phyloP scores from a whole-genome alignment of 2,888 invertebrate genomes.

The Globia sparganii region DNA sequence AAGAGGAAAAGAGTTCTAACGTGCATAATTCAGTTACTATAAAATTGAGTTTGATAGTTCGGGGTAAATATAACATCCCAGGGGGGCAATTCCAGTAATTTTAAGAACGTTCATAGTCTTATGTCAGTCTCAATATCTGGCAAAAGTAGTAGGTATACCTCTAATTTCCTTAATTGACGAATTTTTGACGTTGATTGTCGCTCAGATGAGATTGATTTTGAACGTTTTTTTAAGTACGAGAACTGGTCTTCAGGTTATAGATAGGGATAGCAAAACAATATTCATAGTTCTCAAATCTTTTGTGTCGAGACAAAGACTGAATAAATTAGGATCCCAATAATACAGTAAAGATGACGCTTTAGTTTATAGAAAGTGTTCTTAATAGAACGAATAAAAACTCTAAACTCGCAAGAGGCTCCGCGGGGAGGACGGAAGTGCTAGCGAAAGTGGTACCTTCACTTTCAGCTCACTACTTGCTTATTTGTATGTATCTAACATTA shows the following conservation, averaged over 20 bases:
- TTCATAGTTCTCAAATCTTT: neutral
- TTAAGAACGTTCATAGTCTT: too few species aligned
- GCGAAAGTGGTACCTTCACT: conserved; percentile 86
- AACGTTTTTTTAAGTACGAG: too few species aligned
- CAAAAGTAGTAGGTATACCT: too few species aligned
- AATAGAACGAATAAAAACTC: conserved; percentile 67
- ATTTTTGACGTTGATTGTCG: neutral
- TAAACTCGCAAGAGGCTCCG: conserved; percentile 67
- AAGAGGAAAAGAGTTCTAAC: neutral
- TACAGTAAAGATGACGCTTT: conserved; percentile 45
- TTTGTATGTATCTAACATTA: conserved; percentile 56
- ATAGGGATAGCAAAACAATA: neutral
- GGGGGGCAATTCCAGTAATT: too few species aligned
- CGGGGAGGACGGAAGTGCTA: conserved; percentile 69
- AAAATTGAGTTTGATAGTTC: neutral
- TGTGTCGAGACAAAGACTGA: neutral
- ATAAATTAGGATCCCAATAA: conserved; percentile 20
- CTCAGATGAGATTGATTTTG: neutral
- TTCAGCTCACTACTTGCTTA: conserved; percentile 72
- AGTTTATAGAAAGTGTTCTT: conserved; percentile 73
- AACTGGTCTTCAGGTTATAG: too few species aligned
- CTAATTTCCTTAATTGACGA: neutral
- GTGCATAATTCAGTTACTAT: neutral
- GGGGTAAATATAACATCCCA: neutral
- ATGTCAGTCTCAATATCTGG: too few species aligned